These are phyloP conservation scores for Dromococcyx pavoninus DNA, from an alignment of 2,797 vertebrate species.

Conservation along the genomic window DNA sequence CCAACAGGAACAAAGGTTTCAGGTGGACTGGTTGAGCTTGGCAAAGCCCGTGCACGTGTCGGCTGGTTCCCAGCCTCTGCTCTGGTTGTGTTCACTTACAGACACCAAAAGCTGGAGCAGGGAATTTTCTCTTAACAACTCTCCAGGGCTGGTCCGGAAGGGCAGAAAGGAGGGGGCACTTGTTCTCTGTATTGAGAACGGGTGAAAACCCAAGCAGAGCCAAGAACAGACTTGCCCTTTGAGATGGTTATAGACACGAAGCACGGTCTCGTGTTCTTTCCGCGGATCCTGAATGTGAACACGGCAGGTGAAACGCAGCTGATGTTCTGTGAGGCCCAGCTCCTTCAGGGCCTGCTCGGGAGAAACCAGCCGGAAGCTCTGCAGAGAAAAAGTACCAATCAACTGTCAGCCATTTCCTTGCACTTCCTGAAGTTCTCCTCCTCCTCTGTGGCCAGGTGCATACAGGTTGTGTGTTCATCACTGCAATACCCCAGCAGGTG, in stretches of 20 bases:
- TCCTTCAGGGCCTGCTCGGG: conserved; percentile 95
- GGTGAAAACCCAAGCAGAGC: accelerated
- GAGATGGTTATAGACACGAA: conserved; percentile 89
- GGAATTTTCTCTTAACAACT: no score
- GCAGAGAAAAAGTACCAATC: neutral
- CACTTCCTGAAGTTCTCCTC: no score
- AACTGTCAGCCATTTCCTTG: accelerated
- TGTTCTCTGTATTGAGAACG: accelerated
- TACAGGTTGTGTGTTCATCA: neutral
- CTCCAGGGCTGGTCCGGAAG: neutral
- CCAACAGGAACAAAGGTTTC: no score
- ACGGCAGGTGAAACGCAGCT: conserved; percentile 94
- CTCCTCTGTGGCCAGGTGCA: neutral
- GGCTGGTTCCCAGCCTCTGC: neutral
- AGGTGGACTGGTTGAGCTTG: neutral
- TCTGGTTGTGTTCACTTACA: accelerated
- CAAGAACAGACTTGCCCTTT: conserved; percentile 78
- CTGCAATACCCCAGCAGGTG: no score
- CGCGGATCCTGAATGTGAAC: conserved; percentile 92
- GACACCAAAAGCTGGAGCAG: neutral
- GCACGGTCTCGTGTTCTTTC: conserved; percentile 88
- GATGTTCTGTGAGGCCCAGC: conserved; percentile 92
- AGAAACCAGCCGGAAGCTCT: conserved; percentile 92
- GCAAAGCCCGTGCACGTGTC: neutral
- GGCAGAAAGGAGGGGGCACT: neutral